Evolutionary conservation across 1,140 invertebrate species (phyloP), one percentile per base, ranked within the genome.

Genomic region (Goniozus legneri): DNA sequence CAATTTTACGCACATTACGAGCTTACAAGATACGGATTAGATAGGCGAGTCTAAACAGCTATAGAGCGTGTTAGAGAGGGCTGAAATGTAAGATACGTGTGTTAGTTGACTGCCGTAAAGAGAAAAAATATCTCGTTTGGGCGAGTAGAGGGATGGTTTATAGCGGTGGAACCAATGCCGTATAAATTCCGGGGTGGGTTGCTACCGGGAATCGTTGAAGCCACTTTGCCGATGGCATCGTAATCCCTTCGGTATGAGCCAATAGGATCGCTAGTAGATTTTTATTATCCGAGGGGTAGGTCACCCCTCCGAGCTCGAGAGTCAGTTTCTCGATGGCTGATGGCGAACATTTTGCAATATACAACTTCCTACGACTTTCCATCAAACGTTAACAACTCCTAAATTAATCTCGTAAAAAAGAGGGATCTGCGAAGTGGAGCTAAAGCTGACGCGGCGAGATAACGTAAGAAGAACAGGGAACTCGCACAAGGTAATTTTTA

Each of bases 371-470:
- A 58, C 44, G 54, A 47, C 59, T 52, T n/a, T 60, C 60, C 60
- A 51, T 67, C 58, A 61, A 64, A 64, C 56, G 58, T 65, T 67
- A 62, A 64, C 50, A 50, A 45, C 48, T 47, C 50, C 47, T 53
- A 59, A 64, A 67, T 67, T 67, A 65, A 65, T 67, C 55, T 65
- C 61, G 49, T 65, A 62, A 67, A 67, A 57, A 33, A 43, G 44
- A 47, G 8, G 27, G 16, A 18, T 27, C 24, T 27, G 24, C 24
- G 24, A 10, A 27, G 24, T 6, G 10, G 10, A 10, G 4, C 4
- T 27, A 4, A 27, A 27, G 10, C 24, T 27, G 24, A 27, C 24
- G 24, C 24, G 10, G 10, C 10, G 24, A 27, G 24, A 27, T 27
- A 27, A 27, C n/a, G n/a, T n/a, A n/a, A n/a, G n/a, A n/a, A n/a